Evolutionary conservation across 2,888 invertebrate species (phyloP).

Genomic region (Clusia tigrina): DNA sequence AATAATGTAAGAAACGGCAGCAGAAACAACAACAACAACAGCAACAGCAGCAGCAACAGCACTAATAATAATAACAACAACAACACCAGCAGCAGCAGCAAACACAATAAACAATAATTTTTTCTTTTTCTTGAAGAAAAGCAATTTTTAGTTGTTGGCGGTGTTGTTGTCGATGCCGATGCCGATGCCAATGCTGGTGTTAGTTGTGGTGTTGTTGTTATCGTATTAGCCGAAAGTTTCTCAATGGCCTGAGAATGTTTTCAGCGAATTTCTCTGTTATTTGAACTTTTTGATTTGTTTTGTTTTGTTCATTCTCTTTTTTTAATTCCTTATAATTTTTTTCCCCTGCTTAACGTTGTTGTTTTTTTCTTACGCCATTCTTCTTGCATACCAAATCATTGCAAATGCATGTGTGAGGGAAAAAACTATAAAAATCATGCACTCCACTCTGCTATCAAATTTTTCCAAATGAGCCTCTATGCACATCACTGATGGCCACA

Average conservation of each 20-base stretch:
- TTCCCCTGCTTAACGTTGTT: background rate
- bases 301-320: conserved; percentile 5
- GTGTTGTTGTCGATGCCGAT: background rate
- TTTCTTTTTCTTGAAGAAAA: too few relatives aligned
- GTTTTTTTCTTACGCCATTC: too few relatives aligned
- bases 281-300: conserved; percentile 19
- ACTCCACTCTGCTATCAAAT: too few relatives aligned
- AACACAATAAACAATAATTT: background rate
- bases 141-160: conserved; percentile 11
- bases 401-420: too few relatives aligned
- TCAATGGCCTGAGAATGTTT: conserved; percentile 22
- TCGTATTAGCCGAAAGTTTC: background rate
- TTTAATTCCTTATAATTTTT: background rate
- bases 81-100: background rate
- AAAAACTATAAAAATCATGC: too few relatives aligned
- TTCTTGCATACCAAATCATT: too few relatives aligned
- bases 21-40: conserved; percentile 2
- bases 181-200: conserved; percentile 4
- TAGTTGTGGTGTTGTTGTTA: background rate
- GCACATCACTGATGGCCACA: too few relatives aligned
- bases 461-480: too few relatives aligned
- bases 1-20: background rate
- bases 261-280: conserved; percentile 28
- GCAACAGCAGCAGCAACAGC: background rate
- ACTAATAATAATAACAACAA: conserved; percentile 4